phyloP scores from a whole-genome alignment of 1,140 invertebrate species.

The Arctopsyche grandis region DNA sequence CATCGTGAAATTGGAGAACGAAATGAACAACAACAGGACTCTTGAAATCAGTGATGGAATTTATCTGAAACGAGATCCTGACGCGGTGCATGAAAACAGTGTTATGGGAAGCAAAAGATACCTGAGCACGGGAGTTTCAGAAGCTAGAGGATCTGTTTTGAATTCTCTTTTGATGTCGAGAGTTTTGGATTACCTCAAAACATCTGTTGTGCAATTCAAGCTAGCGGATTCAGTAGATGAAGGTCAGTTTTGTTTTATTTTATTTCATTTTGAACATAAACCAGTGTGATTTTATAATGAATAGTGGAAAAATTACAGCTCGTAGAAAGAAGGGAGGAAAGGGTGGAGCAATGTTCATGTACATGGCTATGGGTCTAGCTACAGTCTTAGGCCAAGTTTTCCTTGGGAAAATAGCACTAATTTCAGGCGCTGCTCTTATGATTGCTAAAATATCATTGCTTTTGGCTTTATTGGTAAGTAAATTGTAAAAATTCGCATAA shows the following conservation, averaged over 20 bases:
- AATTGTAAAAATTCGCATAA: slow-evolving; percentile 2
- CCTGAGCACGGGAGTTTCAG: slow-evolving; percentile 52
- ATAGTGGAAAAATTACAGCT: slow-evolving; percentile 29
- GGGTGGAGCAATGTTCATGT: slow-evolving; percentile 70
- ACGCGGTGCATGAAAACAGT: slow-evolving; percentile 55
- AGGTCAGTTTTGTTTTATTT: slow-evolving; percentile 46
- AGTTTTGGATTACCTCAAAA: slow-evolving; percentile 52
- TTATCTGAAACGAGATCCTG: slow-evolving; percentile 65
- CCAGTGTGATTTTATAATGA: background rate
- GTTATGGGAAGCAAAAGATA: slow-evolving; percentile 52
- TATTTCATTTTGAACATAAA: no score
- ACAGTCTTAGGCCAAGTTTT: slow-evolving; percentile 74
- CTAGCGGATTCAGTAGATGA: slow-evolving; percentile 37
- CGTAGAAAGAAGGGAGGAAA: slow-evolving; percentile 57
- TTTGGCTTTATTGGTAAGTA: slow-evolving; percentile 69
- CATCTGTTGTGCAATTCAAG: slow-evolving; percentile 51
- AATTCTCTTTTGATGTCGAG: slow-evolving; percentile 57
- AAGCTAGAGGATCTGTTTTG: slow-evolving; percentile 45
- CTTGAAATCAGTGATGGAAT: slow-evolving; percentile 68
- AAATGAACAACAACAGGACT: slow-evolving; percentile 67
- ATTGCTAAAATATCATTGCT: slow-evolving; percentile 75
- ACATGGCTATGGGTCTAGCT: slow-evolving; percentile 69
- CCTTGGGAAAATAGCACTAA: slow-evolving; percentile 74
- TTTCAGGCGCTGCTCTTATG: slow-evolving; percentile 74
- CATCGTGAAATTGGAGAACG: slow-evolving; percentile 67